Evolutionary conservation across 2,797 vertebrate genomes (phyloP).

Genomic region (Macrochelys suwanniensis): DNA sequence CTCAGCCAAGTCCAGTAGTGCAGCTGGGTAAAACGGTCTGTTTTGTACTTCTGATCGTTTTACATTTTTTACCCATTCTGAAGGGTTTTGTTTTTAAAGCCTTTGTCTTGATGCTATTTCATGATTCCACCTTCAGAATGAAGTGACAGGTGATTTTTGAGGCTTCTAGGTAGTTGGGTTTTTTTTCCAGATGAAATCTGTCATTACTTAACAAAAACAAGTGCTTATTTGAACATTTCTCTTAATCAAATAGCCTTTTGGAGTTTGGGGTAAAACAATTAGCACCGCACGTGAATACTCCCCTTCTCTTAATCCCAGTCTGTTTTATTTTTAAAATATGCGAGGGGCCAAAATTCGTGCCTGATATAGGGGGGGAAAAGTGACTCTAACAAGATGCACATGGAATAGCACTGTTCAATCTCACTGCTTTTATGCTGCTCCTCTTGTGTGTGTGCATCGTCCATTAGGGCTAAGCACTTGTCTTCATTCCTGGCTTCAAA

Average conservation of each 20-base stretch:
- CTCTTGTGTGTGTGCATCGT: too few relatives aligned
- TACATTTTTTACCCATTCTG: neutral
- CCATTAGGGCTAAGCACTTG: neutral
- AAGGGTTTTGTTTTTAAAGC: neutral
- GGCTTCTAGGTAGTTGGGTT: neutral
- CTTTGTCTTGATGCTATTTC: neutral
- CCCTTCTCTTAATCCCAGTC: neutral
- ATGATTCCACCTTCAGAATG: neutral
- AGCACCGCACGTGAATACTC: neutral
- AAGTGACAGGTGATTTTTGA: neutral
- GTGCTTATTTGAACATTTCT: neutral
- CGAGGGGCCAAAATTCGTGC: neutral
- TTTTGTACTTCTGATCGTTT: neutral
- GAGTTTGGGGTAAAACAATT: neutral
- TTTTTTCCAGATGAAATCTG: too few relatives aligned
- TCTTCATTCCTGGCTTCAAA: neutral
- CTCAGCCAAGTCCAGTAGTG: neutral
- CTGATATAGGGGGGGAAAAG: too few relatives aligned
- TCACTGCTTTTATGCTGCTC: neutral
- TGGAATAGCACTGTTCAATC: neutral
- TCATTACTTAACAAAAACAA: neutral
- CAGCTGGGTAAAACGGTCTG: neutral
- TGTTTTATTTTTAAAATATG: neutral
- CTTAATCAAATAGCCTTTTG: neutral
- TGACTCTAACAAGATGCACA: neutral